phyloP scores from a whole-genome alignment of 2,113 vertebrate species.

The Lasiurus borealis region DNA sequence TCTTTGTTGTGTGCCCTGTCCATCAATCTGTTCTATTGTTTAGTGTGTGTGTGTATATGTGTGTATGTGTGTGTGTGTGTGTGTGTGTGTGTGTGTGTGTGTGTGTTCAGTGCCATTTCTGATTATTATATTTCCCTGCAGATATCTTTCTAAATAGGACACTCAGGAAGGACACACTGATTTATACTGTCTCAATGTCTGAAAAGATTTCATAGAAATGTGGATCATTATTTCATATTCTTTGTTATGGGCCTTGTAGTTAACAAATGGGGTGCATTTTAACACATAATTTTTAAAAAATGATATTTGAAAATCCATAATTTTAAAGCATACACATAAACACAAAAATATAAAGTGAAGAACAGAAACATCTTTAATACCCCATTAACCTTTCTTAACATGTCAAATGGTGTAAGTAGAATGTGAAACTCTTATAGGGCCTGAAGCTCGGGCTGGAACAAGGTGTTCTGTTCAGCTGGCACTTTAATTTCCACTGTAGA shows the following conservation, averaged over 20 bases:
- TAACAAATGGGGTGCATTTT: background rate
- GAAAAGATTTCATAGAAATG: constrained; percentile 1
- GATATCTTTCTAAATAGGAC: background rate
- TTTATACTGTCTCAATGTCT: background rate
- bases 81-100: background rate
- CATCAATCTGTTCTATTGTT: background rate
- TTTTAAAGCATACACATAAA: constrained; percentile 52
- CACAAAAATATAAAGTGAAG: background rate
- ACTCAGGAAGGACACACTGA: background rate
- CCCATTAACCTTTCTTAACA: background rate
- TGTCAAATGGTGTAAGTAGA: background rate
- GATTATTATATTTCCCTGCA: background rate
- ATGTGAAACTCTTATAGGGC: background rate
- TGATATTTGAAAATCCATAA: background rate
- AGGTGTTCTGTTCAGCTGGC: background rate
- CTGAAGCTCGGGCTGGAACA: background rate
- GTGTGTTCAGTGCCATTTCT: background rate
- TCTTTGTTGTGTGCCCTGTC: background rate
- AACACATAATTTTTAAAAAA: constrained; percentile 12
- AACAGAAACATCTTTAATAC: background rate
- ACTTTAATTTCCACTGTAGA: background rate
- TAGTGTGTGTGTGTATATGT: background rate
- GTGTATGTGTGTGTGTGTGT: background rate
- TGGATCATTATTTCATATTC: background rate
- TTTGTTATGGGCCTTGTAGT: background rate